A percentile compares a stretch with the other conserved stretches of the same genome.
phyloP scores from a whole-genome alignment of 2,797 vertebrate species.

The Chelon auratus region DNA sequence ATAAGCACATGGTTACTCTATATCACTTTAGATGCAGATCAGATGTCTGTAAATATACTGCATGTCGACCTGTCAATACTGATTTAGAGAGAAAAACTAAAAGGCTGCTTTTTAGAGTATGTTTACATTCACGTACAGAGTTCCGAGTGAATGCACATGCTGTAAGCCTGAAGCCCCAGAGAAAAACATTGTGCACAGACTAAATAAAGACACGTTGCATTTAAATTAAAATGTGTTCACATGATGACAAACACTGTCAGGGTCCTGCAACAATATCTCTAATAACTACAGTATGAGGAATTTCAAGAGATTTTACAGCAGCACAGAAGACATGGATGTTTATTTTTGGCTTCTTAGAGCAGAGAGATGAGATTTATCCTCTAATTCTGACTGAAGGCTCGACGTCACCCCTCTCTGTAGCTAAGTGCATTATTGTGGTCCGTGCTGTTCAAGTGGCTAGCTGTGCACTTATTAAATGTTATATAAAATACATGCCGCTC shows the following conservation, averaged over 20 bases:
- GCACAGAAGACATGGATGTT: constrained; percentile 7
- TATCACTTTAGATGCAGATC: not conserved
- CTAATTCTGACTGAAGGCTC: constrained; percentile 68
- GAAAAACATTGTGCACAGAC: not conserved
- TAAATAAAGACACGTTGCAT: constrained; percentile 1
- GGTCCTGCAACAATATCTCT: constrained; percentile 12
- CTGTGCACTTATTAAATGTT: constrained; percentile 29
- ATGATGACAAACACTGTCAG: constrained; percentile 10
- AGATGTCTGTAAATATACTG: not conserved
- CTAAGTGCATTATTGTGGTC: constrained; percentile 65
- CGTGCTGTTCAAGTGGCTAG: constrained; percentile 18
- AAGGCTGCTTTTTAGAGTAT: not conserved
- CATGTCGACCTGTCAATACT: not conserved
- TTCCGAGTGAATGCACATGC: not conserved
- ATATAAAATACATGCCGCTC: constrained; percentile 44
- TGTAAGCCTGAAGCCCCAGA: not conserved
- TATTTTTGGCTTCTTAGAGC: constrained; percentile 46
- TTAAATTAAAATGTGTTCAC: constrained; percentile 21
- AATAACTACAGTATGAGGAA: constrained; percentile 18
- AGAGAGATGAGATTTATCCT: constrained; percentile 57
- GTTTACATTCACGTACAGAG: constrained; percentile 4
- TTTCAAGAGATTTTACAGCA: constrained; percentile 34
- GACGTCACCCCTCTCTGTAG: constrained; percentile 36
- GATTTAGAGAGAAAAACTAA: not conserved
- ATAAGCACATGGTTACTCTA: not conserved